Evolutionary conservation across 30 jellyfish, hydroid and myxozoan species (phyloP), one percentile per base, ranked within the genome.

Genomic region (Hydractinia symbiolongicarpus): DNA sequence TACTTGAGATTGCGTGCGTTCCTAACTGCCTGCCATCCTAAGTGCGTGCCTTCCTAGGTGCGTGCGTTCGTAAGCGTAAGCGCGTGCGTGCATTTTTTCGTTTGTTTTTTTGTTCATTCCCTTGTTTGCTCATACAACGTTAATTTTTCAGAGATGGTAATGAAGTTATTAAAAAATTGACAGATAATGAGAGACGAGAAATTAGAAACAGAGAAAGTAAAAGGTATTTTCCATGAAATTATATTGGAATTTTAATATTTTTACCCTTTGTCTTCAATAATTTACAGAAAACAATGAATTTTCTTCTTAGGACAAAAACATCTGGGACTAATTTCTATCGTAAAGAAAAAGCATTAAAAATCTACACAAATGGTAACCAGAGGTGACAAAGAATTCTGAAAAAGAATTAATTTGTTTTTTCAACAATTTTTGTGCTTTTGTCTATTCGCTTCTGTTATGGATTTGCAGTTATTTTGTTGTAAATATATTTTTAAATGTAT

Each of bases 311-410:
- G 74, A 64, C 9, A n/a, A 64, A n/a, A 44, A 64, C 9, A 13
- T 64, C 80, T 7, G 54, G 10, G 9, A n/a, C 80, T 7, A 71
- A 71, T 9, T 20, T 71, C 9, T 20, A 71, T 53, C 84, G 95
- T 20, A 87, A 87, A 76, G 95, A 87, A 75, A 87, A 87, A 78
- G 90, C 95, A 4, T 54, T 87, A 76, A 87, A 87, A 75, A 87
- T 87, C 21, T 87, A 87, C 66, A 87, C 95, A 53, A 73, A 86
- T 53, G 72, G 73, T 53, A 54, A 61, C 67, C 17, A 60, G 20
- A 78, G 80, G 76, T 78, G 60, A 58, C 81, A 55, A 7, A 11
- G 40, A 30, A 30, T 30, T 8, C 9, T 1, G 9, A 64, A 64
- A 7, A 7, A 64, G 40, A 7, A 64, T 13, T 64, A 0, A 13